Percentiles rank a stretch among this genome's conserved stretches.
These are phyloP conservation scores for Anhinga anhinga DNA, from an alignment of 2,113 vertebrate genomes.

Conservation along the genomic window DNA sequence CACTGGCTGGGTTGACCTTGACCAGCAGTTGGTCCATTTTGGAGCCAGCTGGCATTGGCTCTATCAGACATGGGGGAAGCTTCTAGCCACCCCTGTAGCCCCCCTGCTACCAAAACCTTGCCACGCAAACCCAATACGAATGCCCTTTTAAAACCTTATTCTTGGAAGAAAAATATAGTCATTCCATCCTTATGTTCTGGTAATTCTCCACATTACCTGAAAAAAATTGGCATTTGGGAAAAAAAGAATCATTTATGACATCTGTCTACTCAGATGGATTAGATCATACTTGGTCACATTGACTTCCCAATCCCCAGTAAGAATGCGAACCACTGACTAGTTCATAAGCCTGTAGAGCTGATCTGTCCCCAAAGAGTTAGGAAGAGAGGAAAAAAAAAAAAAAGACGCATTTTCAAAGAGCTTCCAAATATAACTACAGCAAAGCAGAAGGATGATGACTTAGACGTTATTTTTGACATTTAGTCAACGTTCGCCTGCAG, in stretches of 20 bases:
- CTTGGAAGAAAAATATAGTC: neutral
- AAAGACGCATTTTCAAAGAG: neutral
- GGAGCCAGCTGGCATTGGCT: too few relatives aligned
- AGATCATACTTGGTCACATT: neutral
- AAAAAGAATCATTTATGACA: neutral
- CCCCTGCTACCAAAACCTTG: neutral
- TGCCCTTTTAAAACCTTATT: neutral
- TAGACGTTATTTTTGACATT: neutral
- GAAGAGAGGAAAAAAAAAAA: neutral
- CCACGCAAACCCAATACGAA: neutral
- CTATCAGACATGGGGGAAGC: too few relatives aligned
- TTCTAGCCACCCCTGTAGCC: too few relatives aligned
- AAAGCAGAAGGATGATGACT: neutral
- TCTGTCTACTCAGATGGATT: neutral
- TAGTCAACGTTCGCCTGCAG: neutral
- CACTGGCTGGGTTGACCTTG: too few relatives aligned
- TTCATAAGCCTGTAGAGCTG: neutral
- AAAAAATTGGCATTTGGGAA: rapidly evolving
- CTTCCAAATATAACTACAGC: neutral
- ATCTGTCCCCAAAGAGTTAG: neutral
- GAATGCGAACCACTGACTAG: neutral
- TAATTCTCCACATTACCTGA: neutral
- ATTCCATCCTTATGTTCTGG: neutral
- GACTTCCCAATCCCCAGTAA: neutral
- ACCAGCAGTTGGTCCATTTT: too few relatives aligned